Percentiles rank a stretch among this genome's conserved stretches.
These are phyloP conservation scores for Epinephelus moara DNA, from an alignment of 2,113 vertebrate species.

Conservation along the genomic window DNA sequence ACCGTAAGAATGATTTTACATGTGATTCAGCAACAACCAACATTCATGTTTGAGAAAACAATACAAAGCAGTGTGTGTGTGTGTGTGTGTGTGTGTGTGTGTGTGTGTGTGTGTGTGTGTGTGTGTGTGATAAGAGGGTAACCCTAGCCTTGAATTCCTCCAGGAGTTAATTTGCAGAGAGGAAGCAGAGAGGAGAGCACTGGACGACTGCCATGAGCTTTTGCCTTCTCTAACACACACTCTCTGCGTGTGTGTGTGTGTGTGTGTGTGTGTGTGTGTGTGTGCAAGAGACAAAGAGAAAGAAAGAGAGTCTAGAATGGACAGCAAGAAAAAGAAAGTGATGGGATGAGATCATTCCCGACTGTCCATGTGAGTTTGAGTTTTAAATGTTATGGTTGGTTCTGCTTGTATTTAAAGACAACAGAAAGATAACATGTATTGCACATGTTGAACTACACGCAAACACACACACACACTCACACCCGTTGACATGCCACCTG, in stretches of 20 bases:
- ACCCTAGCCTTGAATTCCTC: conserved; percentile 33
- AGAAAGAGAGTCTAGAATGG: neutral
- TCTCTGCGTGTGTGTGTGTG: neutral
- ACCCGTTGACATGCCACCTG: conserved; percentile 39
- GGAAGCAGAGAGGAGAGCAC: conserved; percentile 28
- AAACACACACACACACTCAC: neutral
- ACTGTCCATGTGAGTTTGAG: conserved; percentile 2
- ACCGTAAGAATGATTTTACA: neutral
- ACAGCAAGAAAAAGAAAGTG: neutral
- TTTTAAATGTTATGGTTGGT: neutral
- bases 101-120: neutral
- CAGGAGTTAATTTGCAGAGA: conserved; percentile 56
- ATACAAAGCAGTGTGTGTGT: neutral
- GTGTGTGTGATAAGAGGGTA: conserved; percentile 13
- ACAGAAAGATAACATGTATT: neutral
- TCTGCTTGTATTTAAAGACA: conserved; percentile 3
- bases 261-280: neutral
- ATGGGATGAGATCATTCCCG: neutral
- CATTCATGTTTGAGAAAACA: neutral
- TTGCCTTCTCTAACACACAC: conserved; percentile 22
- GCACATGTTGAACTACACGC: neutral
- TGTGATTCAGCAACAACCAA: conserved; percentile 1
- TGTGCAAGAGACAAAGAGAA: neutral
- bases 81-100: neutral
- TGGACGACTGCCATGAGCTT: conserved; percentile 34